A percentile compares a stretch with the other conserved stretches of the same genome.
phyloP scores from a whole-genome alignment of 2,888 invertebrate genomes.

The Empis stercorea region DNA sequence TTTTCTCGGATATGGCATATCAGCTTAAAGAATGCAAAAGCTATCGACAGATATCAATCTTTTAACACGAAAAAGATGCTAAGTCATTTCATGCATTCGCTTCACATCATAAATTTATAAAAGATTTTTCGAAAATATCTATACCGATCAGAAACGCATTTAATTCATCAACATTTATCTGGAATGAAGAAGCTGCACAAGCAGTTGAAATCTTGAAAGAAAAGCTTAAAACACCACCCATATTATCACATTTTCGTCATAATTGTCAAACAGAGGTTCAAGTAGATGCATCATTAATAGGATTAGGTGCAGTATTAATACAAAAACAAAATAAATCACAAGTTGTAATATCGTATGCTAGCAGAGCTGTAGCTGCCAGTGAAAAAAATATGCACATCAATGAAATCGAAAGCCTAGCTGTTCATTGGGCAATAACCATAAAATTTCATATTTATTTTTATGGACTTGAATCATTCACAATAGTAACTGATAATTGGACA shows the following conservation, averaged over 20 bases:
- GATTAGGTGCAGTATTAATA: neutral
- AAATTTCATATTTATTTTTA: constrained; percentile 6
- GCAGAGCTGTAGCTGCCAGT: neutral
- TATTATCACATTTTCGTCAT: neutral
- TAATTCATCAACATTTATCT: constrained; percentile 2
- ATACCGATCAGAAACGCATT: neutral
- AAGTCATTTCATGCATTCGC: neutral
- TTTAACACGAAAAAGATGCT: neutral
- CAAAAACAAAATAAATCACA: neutral
- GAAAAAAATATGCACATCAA: neutral
- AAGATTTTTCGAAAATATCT: constrained; percentile 2
- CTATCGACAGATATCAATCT: neutral
- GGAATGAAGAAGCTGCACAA: constrained; percentile 1
- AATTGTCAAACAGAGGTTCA: neutral
- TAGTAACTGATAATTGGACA: constrained; percentile 6
- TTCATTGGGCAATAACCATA: neutral
- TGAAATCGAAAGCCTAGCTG: neutral
- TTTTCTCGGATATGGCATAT: neutral
- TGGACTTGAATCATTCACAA: neutral
- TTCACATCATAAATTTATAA: constrained; percentile 1
- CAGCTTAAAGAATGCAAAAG: neutral
- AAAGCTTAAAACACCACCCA: neutral
- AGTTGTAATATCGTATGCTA: neutral
- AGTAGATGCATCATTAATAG: neutral
- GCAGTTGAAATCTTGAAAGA: neutral